Conservation (phyloP, 2,888 invertebrate species). For the Strigamia transsilvanica region DNA sequence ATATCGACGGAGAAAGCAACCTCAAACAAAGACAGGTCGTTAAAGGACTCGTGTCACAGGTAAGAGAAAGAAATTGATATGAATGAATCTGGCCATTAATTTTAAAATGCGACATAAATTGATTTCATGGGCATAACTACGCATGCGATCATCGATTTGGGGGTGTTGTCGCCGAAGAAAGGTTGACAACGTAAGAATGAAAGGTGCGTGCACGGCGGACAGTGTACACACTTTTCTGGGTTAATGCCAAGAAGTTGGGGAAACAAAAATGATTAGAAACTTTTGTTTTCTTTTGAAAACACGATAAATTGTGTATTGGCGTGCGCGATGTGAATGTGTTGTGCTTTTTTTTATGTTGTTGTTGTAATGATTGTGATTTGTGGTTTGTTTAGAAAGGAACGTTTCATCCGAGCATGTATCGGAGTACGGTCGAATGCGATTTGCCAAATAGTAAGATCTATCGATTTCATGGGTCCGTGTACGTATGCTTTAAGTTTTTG, state of each 20-base stretch:
- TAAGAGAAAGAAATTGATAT: conserved; percentile 61
- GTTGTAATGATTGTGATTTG: not conserved
- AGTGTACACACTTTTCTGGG: not conserved
- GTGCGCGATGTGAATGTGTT: too few species aligned
- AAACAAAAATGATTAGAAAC: not conserved
- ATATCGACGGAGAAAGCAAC: conserved; percentile 96
- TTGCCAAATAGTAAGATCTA: conserved; percentile 95
- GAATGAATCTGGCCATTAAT: not conserved
- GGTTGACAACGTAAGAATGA: not conserved
- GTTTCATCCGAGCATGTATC: conserved; percentile 82
- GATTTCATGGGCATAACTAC: not conserved
- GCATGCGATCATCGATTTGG: not conserved
- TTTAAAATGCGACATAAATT: not conserved
- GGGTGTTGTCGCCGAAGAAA: not conserved
- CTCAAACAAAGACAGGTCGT: conserved; percentile 89
- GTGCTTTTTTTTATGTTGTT: not conserved
- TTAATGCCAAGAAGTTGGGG: not conserved
- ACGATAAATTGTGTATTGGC: conserved; percentile 4
- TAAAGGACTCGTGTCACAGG: conserved; percentile 78
- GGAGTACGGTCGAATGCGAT: conserved; percentile 88
- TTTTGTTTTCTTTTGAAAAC: not conserved
- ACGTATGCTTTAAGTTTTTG: conserved; percentile 40
- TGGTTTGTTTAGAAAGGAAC: conserved; percentile 69
- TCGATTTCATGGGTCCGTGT: conserved; percentile 86
- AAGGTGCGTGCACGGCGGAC: not conserved